Percentiles rank a stretch among this genome's conserved stretches.
Evolutionary conservation across 2,888 invertebrate genomes (phyloP).

Genomic region (Sarcophaga subvicina): DNA sequence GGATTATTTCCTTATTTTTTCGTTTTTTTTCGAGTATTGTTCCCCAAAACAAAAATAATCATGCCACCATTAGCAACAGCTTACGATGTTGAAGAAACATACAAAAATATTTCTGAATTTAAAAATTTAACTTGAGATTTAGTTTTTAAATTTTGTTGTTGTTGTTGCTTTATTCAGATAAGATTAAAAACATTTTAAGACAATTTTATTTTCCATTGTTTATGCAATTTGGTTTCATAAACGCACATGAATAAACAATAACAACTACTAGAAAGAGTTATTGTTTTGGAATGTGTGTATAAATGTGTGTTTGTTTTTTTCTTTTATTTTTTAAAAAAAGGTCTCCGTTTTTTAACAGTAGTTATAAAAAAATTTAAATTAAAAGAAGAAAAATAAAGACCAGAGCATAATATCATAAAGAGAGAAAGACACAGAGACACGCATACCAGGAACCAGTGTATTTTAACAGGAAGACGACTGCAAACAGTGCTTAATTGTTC

Average conservation of each 20-base stretch:
- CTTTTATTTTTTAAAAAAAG: not conserved
- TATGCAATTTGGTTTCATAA: slow-evolving; percentile 25
- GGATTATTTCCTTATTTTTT: too few relatives aligned
- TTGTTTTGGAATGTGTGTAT: not conserved
- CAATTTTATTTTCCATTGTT: not conserved
- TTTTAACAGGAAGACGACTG: slow-evolving; percentile 56
- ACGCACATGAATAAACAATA: not conserved
- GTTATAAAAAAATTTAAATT: not conserved
- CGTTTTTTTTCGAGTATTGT: too few relatives aligned
- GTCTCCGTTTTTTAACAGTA: not conserved
- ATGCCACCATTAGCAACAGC: too few relatives aligned
- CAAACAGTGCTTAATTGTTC: slow-evolving; percentile 70
- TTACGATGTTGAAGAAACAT: too few relatives aligned
- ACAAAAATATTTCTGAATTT: slow-evolving; percentile 12
- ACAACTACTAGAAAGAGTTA: not conserved
- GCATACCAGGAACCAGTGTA: not conserved
- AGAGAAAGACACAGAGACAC: too few relatives aligned
- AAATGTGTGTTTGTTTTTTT: not conserved
- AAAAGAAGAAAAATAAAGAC: not conserved
- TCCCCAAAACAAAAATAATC: too few relatives aligned
- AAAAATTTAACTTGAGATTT: slow-evolving; percentile 37
- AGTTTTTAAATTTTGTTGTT: not conserved
- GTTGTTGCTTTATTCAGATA: not conserved
- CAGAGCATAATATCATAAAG: too few relatives aligned
- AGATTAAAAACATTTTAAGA: slow-evolving; percentile 16